A percentile compares a stretch with the other conserved stretches of the same genome.
Conservation (phyloP, 2,113 vertebrate genomes). For the Acrocephalus kingi region DNA sequence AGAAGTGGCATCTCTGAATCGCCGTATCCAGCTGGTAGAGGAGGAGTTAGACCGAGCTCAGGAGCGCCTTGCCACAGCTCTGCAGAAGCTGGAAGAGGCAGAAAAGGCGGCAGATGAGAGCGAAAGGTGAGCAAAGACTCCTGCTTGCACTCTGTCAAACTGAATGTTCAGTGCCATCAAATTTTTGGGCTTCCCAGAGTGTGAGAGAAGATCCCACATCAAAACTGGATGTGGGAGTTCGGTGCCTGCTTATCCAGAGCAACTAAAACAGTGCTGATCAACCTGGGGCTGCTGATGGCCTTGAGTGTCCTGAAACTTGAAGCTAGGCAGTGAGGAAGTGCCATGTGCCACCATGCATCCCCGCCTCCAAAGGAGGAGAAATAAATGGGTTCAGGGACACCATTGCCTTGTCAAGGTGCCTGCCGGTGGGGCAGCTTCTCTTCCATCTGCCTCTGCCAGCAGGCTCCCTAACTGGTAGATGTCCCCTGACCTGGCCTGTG, state of each 20-base stretch:
- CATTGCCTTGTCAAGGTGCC: not conserved
- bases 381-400: not conserved
- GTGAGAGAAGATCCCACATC: not conserved
- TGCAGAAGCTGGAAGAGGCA: constrained; percentile 89
- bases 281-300: not conserved
- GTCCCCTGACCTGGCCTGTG: not conserved
- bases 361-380: not conserved
- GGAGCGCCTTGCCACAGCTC: constrained; percentile 83
- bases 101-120: constrained; percentile 93
- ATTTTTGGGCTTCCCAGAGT: not conserved
- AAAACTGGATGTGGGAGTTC: not conserved
- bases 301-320: not conserved
- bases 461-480: not conserved
- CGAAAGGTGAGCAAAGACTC: constrained; percentile 78
- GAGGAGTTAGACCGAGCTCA: constrained; percentile 90
- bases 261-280: not conserved
- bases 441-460: not conserved
- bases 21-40: constrained; percentile 90
- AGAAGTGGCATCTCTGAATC: constrained; percentile 85
- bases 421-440: not conserved
- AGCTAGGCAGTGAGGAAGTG: not conserved
- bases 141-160: fast-evolving
- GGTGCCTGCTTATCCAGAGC: not conserved
- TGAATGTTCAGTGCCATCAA: not conserved
- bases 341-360: not conserved